Base-by-base conservation (phyloP, 2,797 vertebrate genomes). In the Valencia hispanica region DNA sequence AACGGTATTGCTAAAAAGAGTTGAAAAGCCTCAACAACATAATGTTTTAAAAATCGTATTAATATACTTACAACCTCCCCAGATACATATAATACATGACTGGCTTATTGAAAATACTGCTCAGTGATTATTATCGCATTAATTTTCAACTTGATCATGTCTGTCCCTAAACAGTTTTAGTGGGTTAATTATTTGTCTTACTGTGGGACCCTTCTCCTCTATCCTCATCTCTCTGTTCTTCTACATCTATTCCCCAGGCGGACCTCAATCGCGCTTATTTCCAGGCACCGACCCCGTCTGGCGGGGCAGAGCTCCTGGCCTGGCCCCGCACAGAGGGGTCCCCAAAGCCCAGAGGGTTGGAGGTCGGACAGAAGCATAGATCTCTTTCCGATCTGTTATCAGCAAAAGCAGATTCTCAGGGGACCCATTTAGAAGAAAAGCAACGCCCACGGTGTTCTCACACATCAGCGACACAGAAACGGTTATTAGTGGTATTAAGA, bases 371-470 rank as follows among this genome's bases (percentile, higher is more conserved):
- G 82, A 83, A 77, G 79, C 72, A 84, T 80, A 76, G 71, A 88
- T 86, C 82, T 87, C 84, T 51, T 77, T 87, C 83, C 81, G 87
- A 94, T 92, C 90, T 91, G 93, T 94, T 95, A 95, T 95, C 95
- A 83, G 90, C 87, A 73, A 89, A 79, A 89, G 81, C 94, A 95
- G 94, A 87, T 89, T 91, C 85, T 85, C 48, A 57, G 73, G 78
- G 89, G 65, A 68, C 36, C 15, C 65, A 68, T 68, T 43, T 25
- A 41, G 39, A 5, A 87, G 89, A 87, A 93, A 90, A 91, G 77
- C 70, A 18, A 32, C 79, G 72, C 78, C 72, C 75, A 80, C 39
- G 39, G 65, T 68, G 55, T 74, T 74, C 82, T 85, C 78, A 81
- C 84, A 59, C 77, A 72, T 72, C 51, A 88, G 69, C 30, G 5